A percentile compares a stretch with the other conserved stretches of the same genome.
Evolutionary conservation across 2,113 vertebrate genomes (phyloP).

Genomic region (Podarcis cretensis): DNA sequence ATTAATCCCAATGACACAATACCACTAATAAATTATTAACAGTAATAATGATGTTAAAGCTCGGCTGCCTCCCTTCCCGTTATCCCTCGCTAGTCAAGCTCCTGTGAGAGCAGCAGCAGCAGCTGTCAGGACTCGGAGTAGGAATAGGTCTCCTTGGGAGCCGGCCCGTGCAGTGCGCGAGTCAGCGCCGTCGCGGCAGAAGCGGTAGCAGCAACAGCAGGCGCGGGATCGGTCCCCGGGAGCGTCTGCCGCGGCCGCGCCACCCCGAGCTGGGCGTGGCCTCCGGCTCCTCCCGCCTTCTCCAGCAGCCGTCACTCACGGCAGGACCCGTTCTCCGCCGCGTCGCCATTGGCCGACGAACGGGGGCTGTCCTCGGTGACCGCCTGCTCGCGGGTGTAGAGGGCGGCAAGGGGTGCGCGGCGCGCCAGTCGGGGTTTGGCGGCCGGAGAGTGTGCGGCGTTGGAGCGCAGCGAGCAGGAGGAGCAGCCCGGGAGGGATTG

Average conservation of each 20-base stretch:
- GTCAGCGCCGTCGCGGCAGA: neutral
- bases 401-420: constrained; percentile 21
- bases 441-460: neutral
- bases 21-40: too few relatives aligned
- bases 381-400: constrained; percentile 54
- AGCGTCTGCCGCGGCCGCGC: neutral
- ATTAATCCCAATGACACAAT: too few relatives aligned
- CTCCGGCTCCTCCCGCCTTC: neutral
- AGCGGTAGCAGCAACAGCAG: neutral
- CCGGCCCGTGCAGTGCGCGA: too few relatives aligned
- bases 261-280: neutral
- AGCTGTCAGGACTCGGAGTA: too few relatives aligned
- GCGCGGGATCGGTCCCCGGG: neutral
- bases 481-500: too few relatives aligned
- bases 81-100: too few relatives aligned
- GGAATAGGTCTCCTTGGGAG: too few relatives aligned
- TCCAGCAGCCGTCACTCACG: too few relatives aligned
- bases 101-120: too few relatives aligned
- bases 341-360: constrained; percentile 5
- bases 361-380: neutral
- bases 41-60: too few relatives aligned
- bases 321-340: constrained; percentile 24
- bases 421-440: constrained; percentile 39
- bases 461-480: neutral
- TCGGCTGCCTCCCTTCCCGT: too few relatives aligned